phyloP scores from a whole-genome alignment of 2,113 vertebrate genomes.

The Seriola aureovittata region DNA sequence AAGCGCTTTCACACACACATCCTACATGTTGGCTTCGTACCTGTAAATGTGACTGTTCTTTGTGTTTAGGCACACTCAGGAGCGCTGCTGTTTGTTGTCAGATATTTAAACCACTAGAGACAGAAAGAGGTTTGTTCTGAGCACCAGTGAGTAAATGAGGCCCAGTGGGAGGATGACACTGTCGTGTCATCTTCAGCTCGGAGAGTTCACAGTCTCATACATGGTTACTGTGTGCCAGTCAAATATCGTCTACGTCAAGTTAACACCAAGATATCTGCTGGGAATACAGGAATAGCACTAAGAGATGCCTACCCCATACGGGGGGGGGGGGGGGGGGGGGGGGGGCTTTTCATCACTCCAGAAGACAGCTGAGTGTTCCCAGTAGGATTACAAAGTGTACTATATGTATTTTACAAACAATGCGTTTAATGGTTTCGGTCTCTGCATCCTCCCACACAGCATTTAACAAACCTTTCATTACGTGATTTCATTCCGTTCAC shows the following conservation, averaged over 20 bases:
- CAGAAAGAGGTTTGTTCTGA: slow-evolving; percentile 50
- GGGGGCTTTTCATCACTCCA: slow-evolving; percentile 48
- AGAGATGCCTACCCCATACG: slow-evolving; percentile 34
- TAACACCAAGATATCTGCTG: slow-evolving; percentile 68
- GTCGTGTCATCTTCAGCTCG: slow-evolving; percentile 61
- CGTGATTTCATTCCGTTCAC: slow-evolving; percentile 8
- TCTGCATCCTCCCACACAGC: slow-evolving; percentile 32
- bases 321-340: not conserved
- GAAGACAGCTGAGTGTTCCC: slow-evolving; percentile 57
- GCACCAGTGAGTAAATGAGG: slow-evolving; percentile 72
- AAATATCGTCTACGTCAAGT: slow-evolving; percentile 71
- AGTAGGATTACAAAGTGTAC: slow-evolving; percentile 29
- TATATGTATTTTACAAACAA: slow-evolving; percentile 43
- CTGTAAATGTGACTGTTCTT: not conserved
- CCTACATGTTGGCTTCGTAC: not conserved
- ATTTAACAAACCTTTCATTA: slow-evolving; percentile 22
- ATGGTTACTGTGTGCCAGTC: slow-evolving; percentile 71
- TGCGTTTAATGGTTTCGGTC: slow-evolving; percentile 32
- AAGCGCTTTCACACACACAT: not conserved
- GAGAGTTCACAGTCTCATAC: slow-evolving; percentile 52
- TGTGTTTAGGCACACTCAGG: slow-evolving; percentile 7
- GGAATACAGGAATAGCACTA: slow-evolving; percentile 72
- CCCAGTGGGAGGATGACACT: slow-evolving; percentile 72
- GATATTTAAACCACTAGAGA: slow-evolving; percentile 44
- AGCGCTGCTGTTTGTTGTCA: slow-evolving; percentile 48